Percentiles rank a stretch among this genome's conserved stretches.
Conservation (phyloP, 2,797 vertebrate genomes). For the Prionace glauca region DNA sequence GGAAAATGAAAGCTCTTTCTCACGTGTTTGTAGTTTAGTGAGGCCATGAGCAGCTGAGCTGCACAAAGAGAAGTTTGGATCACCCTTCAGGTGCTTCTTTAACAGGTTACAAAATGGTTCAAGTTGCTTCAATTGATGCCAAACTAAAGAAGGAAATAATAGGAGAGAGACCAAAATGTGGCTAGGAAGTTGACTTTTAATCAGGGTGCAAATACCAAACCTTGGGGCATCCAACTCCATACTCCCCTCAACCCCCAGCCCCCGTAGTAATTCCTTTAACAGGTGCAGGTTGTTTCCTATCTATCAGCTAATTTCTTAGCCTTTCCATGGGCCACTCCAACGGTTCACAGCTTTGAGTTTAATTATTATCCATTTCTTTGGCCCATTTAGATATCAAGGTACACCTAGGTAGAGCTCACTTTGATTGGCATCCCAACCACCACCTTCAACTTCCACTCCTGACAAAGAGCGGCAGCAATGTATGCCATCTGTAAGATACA, state of each 20-base stretch:
- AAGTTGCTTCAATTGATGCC: background rate
- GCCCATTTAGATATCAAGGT: background rate
- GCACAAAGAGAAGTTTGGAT: background rate
- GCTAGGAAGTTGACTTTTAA: background rate
- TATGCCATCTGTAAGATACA: no score
- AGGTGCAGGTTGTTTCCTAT: background rate
- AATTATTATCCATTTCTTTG: background rate
- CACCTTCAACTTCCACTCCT: no score
- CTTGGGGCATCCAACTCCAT: background rate
- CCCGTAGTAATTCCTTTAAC: background rate
- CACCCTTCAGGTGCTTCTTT: background rate
- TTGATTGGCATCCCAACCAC: no score
- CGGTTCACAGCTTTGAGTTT: background rate
- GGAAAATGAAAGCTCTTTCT: background rate
- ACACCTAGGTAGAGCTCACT: background rate
- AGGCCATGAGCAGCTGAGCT: background rate
- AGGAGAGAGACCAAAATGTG: background rate
- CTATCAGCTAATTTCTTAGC: background rate
- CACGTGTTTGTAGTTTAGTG: background rate
- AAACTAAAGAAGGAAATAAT: background rate
- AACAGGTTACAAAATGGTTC: background rate
- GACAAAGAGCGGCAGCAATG: no score
- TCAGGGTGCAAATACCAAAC: background rate
- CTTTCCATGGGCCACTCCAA: no score
- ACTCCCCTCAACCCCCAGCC: background rate